A percentile compares a stretch with the other conserved stretches of the same genome.
These are phyloP conservation scores for Tachycineta bicolor DNA, from an alignment of 2,113 vertebrate species.

Conservation along the genomic window DNA sequence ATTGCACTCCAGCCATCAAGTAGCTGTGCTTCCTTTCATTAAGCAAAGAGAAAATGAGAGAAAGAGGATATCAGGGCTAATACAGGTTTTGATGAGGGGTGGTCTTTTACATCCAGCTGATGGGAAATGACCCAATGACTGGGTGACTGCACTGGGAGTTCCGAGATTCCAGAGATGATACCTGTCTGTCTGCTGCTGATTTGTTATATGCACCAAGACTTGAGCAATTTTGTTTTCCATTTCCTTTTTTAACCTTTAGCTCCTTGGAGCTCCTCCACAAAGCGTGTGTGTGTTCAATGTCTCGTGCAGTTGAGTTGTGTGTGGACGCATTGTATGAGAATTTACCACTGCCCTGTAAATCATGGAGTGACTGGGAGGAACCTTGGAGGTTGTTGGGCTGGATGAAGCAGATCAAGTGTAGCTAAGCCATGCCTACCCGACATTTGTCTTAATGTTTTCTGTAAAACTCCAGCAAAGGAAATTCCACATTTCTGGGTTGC, in stretches of 20 bases:
- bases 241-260: not conserved
- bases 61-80: not conserved
- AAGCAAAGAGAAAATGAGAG: not conserved
- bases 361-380: not conserved
- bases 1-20: not conserved
- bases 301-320: not conserved
- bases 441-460: not conserved
- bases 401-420: conserved; percentile 7
- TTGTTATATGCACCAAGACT: not conserved
- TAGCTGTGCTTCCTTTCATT: not conserved
- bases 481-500: conserved; percentile 43
- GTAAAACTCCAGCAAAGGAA: not conserved
- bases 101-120: not conserved
- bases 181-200: not conserved
- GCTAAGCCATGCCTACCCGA: conserved; percentile 21
- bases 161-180: not conserved
- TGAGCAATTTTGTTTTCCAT: not conserved
- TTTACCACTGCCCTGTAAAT: not conserved
- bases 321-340: fast-evolving
- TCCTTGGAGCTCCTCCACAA: not conserved
- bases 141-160: not conserved
- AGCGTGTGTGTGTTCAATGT: not conserved
- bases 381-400: not conserved
- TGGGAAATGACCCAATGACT: not conserved
- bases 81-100: not conserved